Evolutionary conservation across 2,113 vertebrate genomes (phyloP).

Genomic region (Equus quagga): DNA sequence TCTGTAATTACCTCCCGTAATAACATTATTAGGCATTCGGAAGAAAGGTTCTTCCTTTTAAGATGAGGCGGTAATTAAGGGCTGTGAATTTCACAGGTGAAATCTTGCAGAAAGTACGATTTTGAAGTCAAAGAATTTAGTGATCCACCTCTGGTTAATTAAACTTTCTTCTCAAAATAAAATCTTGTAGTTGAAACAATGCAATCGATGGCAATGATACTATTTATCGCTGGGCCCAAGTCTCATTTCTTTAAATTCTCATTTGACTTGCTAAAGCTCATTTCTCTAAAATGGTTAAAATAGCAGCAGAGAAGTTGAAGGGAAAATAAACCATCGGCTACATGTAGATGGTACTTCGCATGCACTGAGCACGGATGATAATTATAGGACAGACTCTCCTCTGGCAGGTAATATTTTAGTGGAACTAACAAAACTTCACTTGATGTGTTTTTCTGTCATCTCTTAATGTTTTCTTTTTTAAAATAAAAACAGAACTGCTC

Average conservation of each 20-base stretch:
- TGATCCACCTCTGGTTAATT: constrained; percentile 74
- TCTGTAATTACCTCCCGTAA: constrained; percentile 80
- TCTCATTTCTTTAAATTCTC: not conserved
- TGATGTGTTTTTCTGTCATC: not conserved
- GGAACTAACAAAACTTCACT: not conserved
- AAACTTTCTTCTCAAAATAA: constrained; percentile 74
- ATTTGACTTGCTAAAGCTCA: not conserved
- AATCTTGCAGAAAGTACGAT: constrained; percentile 78
- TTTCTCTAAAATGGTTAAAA: constrained; percentile 29
- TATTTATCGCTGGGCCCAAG: not conserved
- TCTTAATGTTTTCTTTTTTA: not conserved
- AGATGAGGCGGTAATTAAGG: constrained; percentile 83
- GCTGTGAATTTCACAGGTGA: constrained; percentile 81
- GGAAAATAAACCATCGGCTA: not conserved
- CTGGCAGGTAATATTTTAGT: not conserved
- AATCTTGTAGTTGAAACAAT: constrained; percentile 60
- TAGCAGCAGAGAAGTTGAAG: not conserved
- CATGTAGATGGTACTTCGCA: fast-evolving
- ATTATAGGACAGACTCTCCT: not conserved
- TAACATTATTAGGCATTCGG: constrained; percentile 74
- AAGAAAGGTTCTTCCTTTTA: constrained; percentile 74
- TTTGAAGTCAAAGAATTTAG: constrained; percentile 68
- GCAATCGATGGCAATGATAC: not conserved
- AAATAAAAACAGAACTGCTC: not conserved
- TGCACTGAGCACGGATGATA: fast-evolving